Conservation (phyloP, 2,888 invertebrate species). For the Drosophila paranaensis region DNA sequence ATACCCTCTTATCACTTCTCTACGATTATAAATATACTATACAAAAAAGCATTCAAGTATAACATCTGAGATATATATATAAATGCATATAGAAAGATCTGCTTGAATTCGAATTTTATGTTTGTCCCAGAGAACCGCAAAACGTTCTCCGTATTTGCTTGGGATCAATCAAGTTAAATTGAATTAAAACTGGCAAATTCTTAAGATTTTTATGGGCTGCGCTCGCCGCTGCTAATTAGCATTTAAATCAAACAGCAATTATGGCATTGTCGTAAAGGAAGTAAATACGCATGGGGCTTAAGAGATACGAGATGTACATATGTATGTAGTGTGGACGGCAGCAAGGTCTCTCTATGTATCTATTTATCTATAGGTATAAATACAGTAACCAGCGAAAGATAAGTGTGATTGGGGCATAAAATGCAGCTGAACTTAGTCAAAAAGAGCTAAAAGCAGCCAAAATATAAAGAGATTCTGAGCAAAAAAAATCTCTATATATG, state of each 20-base stretch:
- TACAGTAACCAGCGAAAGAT: background rate
- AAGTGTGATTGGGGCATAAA: background rate
- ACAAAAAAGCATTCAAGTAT: constrained; percentile 10
- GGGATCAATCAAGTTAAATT: constrained; percentile 34
- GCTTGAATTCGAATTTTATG: background rate
- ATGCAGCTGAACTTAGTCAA: background rate
- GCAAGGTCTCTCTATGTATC: background rate
- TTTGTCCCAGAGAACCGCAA: constrained; percentile 16
- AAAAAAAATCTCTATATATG: no score
- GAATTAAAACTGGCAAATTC: constrained; percentile 17
- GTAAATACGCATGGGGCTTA: constrained; percentile 17
- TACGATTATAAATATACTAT: no score
- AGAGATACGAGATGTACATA: background rate
- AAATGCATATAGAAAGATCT: background rate
- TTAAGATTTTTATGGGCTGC: constrained; percentile 23
- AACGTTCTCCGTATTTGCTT: constrained; percentile 26
- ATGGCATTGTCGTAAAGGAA: constrained; percentile 30
- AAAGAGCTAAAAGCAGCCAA: background rate
- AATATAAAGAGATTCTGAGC: no score
- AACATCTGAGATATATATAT: background rate
- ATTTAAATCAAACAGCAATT: constrained; percentile 32
- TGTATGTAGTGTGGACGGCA: background rate
- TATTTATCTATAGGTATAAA: background rate
- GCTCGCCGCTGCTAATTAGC: constrained; percentile 30
- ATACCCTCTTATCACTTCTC: no score